phyloP scores from a whole-genome alignment of 2,888 invertebrate genomes.

The Zygaena filipendulae region DNA sequence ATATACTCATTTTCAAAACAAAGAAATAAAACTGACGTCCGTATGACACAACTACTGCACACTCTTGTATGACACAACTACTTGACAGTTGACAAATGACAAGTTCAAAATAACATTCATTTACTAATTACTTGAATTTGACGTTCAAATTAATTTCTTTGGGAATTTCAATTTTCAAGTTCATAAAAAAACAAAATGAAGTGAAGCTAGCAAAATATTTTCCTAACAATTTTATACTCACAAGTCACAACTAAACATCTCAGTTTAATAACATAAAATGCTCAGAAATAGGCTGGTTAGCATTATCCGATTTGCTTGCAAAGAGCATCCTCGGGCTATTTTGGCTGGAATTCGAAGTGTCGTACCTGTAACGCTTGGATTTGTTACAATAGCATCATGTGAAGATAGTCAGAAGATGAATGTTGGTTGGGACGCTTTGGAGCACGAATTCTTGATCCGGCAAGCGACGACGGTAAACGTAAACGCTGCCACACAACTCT shows the following conservation, averaged over 20 bases:
- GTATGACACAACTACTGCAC: no score
- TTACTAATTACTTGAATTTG: no score
- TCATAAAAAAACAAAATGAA: no score
- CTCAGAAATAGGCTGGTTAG: constrained; percentile 33
- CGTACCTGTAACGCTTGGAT: constrained; percentile 34
- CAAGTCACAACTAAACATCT: background rate
- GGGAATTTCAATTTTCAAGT: no score
- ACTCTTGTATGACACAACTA: no score
- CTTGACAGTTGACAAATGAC: no score
- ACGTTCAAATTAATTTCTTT: no score
- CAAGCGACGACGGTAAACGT: constrained; percentile 65
- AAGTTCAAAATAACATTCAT: no score
- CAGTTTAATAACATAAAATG: constrained; percentile 24
- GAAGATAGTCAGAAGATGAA: constrained; percentile 29
- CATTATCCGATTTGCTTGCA: constrained; percentile 26
- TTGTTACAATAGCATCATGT: constrained; percentile 35
- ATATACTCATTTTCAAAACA: no score
- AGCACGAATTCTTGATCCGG: constrained; percentile 62
- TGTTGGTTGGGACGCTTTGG: constrained; percentile 34
- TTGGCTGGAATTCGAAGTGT: constrained; percentile 27
- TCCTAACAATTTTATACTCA: constrained; percentile 1
- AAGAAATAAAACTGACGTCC: no score
- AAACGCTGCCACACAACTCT: constrained; percentile 63
- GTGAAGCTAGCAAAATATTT: background rate
- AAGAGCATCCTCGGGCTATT: constrained; percentile 22